Percentiles rank a stretch among this genome's conserved stretches.
These are phyloP conservation scores for Lycophotia porphyrea DNA, from an alignment of 2,888 invertebrate species.

Conservation along the genomic window DNA sequence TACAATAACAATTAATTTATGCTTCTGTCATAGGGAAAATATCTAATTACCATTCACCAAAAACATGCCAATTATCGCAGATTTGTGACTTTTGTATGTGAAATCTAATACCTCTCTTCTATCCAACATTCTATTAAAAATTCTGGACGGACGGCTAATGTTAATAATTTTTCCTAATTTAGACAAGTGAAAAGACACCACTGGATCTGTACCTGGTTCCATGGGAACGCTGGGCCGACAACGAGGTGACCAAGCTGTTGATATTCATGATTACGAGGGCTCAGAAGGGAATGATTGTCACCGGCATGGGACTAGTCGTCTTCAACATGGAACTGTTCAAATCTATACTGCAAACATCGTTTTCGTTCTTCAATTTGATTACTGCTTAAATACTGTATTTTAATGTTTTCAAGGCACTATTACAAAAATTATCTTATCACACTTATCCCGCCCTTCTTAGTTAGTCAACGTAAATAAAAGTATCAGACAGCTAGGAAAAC, in stretches of 20 bases:
- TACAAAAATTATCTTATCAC: neutral
- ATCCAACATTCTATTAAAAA: neutral
- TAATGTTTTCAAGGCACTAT: neutral
- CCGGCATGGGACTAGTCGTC: conserved; percentile 76
- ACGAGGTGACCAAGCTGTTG: conserved; percentile 72
- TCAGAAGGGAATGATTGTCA: conserved; percentile 76
- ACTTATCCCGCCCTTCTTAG: neutral
- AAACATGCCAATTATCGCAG: neutral
- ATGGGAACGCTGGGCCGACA: conserved; percentile 77
- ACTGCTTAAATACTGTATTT: conserved; percentile 60
- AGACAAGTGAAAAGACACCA: conserved; percentile 76
- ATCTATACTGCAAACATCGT: conserved; percentile 82
- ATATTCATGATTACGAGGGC: conserved; percentile 79
- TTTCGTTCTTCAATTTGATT: conserved; percentile 82
- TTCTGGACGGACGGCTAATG: neutral
- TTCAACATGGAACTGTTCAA: conserved; percentile 83
- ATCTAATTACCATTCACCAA: neutral
- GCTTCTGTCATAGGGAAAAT: neutral
- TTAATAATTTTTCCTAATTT: conserved; percentile 47
- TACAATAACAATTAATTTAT: neutral
- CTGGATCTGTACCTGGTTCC: conserved; percentile 73
- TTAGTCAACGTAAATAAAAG: neutral
- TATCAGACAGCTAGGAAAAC: neutral
- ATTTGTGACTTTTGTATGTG: neutral
- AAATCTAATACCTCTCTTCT: neutral